Evolutionary conservation across 1,140 invertebrate genomes (phyloP), one percentile per base, ranked within the genome.

Genomic region (Pseudomyrmex cubaensis): DNA sequence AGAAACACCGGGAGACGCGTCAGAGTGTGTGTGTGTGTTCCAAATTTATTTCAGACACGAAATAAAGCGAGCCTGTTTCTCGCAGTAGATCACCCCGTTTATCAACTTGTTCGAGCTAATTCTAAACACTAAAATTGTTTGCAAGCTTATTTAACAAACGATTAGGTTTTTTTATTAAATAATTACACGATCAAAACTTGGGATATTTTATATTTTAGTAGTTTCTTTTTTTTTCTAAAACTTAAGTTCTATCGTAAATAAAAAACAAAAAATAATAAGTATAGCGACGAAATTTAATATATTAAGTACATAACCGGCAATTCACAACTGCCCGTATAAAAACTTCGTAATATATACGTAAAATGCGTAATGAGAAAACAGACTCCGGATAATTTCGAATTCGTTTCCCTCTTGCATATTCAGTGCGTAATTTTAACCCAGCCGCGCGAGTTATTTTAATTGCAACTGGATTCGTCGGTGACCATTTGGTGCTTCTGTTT

Each of bases 391-490:
- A 61, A 59, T 35, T 0, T 13, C 17, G 5, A 64, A 44, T 46
- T 48, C 10, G 10, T n/a, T n/a, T 13, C 25, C 15, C 67, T 9
- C 25, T 46, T 20, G 25, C 5, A 10, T 20, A 67, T 17, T 67
- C 35, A 35, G 13, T n/a, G 35, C 10, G 17, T 59, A 78, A 78
- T 70, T 78, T 78, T 78, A 78, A 48, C 17, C 2, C 35, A 20
- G 20, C 20, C 20, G 48, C 17, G 20, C 10, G 64, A 78, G 44
- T 70, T 57, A 78, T 69, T 78, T 78, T 78, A 78, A 78, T 70
- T 57, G 76, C 52, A 69, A 48, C 48, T 2, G 35, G 17, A 72
- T 80, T 62, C n/a, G 48, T 62, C 70, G 56, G 50, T 46, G n/a
- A 22, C 13, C 54, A 67, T 22, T 44, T 10, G 48, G 4, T 22